A percentile compares a stretch with the other conserved stretches of the same genome.
These are phyloP conservation scores for Peucedramus taeniatus DNA, from an alignment of 2,113 vertebrate species.

Conservation along the genomic window DNA sequence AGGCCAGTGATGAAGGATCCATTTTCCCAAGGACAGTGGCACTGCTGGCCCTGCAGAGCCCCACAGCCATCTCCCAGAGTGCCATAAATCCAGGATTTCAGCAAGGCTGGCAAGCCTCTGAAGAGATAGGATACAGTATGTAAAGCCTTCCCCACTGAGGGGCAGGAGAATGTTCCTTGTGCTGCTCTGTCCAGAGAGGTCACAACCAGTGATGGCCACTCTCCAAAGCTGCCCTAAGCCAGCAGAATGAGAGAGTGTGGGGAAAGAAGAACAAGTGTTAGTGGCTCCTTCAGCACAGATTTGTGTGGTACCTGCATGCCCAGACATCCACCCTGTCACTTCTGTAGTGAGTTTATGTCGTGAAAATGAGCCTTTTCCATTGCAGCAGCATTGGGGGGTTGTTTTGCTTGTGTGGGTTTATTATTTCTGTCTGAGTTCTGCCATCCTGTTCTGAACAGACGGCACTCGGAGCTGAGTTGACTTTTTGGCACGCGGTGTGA, in stretches of 20 bases:
- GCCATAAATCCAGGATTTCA: not conserved
- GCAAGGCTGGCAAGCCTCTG: not conserved
- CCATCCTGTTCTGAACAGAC: not conserved
- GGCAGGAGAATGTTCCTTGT: not conserved
- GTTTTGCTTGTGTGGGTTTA: not conserved
- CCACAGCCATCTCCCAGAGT: not conserved
- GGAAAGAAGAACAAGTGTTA: not conserved
- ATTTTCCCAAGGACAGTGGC: not conserved
- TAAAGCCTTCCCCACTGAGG: not conserved
- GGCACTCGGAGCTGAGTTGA: not conserved
- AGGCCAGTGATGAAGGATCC: not conserved
- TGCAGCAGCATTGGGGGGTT: not conserved
- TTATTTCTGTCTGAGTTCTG: not conserved
- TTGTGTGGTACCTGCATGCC: not conserved
- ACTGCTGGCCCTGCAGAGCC: not conserved
- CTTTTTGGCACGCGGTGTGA: fast-evolving
- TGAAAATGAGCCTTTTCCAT: not conserved
- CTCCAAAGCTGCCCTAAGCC: not conserved
- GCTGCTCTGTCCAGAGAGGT: not conserved
- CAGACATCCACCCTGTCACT: not conserved
- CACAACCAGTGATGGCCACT: not conserved
- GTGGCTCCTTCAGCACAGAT: not conserved
- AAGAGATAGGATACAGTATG: not conserved
- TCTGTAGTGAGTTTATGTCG: not conserved
- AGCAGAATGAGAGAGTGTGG: not conserved